These are phyloP conservation scores for Tokudaia muenninki DNA, from an alignment of 2,797 vertebrate genomes.

Conservation along the genomic window DNA sequence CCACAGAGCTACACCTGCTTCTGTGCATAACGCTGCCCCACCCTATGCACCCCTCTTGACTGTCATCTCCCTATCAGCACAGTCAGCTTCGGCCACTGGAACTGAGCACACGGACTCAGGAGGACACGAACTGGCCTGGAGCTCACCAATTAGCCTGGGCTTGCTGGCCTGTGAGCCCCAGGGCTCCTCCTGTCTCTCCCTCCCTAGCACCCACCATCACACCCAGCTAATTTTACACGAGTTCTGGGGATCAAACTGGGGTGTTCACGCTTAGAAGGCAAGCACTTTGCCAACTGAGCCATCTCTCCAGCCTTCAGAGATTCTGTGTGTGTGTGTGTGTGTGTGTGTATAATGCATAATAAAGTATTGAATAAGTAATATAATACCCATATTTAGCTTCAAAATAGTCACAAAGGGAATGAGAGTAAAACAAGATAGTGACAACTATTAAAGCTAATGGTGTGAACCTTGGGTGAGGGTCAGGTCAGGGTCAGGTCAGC, in stretches of 20 bases:
- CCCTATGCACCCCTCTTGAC: background rate
- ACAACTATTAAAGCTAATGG: background rate
- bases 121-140: background rate
- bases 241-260: background rate
- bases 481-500: too few relatives aligned
- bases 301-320: background rate
- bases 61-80: background rate
- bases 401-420: constrained; percentile 30
- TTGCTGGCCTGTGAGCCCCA: background rate
- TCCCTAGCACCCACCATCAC: background rate
- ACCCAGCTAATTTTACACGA: background rate
- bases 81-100: background rate
- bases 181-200: background rate
- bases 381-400: constrained; percentile 24
- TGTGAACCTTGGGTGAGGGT: background rate
- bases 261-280: background rate
- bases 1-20: background rate
- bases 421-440: background rate
- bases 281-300: background rate
- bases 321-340: background rate
- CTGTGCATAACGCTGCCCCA: background rate
- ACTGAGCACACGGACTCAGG: background rate
- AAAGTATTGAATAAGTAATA: constrained; percentile 44
- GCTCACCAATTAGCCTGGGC: background rate
- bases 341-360: background rate